Evolutionary conservation across 2,113 vertebrate species (phyloP), one percentile per base, ranked within the genome.

Genomic region (Gallinago undulata): DNA sequence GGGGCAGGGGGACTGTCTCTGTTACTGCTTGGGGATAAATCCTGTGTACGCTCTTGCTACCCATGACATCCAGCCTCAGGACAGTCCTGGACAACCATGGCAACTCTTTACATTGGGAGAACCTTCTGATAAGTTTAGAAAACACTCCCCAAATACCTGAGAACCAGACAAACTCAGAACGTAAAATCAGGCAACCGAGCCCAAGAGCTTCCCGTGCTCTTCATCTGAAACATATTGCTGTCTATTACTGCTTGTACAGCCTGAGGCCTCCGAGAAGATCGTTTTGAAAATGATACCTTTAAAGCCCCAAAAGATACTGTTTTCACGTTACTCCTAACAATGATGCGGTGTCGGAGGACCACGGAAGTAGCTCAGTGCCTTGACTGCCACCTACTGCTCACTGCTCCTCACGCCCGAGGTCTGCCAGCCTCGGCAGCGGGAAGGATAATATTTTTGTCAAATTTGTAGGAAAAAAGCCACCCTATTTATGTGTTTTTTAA

Each of bases 301-400:
- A 95, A 96, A 97, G 75, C 55, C 78, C 5, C 9, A 84, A 78
- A 89, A 97, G 67, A 14, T 12, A 6, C 48, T 14, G 9, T 93
- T 97, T 97, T 87, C 41, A 25, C 84, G 5, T 23, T 31, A 51
- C 67, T 95, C 25, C 75, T 28, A 15, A 39, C 33, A 33, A 19
- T 23, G 93, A 77, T 25, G 86, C 92, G 18, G 73, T 5, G 74
- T 64, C 83, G 96, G 59, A 68, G 97, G 92, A 18, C 11, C 35
- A 21, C 11, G 95, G 87, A 18, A 84, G 16, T 50, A 98, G 98
- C 60, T 96, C 96, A 98, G 98, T 95, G 98, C 77, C 95, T 97
- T 84, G 97, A 89, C 92, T 98, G 98, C 98, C 98, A 98, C 97
- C 98, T 98, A 98, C 98, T 91, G 98, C 95, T 83, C 69, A 1